Evolutionary conservation across 2,113 vertebrate genomes (phyloP).

Genomic region (Rousettus leschenaultii): DNA sequence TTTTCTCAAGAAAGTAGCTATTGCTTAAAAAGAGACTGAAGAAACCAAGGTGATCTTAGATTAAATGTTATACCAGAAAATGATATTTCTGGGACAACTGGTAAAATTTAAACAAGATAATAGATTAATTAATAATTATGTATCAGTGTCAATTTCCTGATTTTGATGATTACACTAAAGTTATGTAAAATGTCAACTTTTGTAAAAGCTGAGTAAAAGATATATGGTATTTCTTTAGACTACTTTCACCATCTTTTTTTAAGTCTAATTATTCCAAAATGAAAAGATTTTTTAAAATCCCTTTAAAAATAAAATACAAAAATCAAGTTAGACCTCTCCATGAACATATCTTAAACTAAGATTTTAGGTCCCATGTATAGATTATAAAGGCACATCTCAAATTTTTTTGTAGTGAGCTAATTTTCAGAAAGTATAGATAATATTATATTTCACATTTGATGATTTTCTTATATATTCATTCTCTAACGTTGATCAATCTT

Average conservation of each 20-base stretch:
- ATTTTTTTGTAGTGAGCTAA: background rate
- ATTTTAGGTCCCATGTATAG: background rate
- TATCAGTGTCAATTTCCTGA: background rate
- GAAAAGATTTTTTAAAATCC: background rate
- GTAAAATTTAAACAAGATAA: background rate
- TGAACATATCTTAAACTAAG: background rate
- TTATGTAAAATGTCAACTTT: background rate
- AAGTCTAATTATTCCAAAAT: background rate
- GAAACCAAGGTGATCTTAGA: background rate
- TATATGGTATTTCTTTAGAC: background rate
- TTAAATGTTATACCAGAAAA: background rate
- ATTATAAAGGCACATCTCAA: background rate
- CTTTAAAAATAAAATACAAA: background rate
- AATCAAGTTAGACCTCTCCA: background rate
- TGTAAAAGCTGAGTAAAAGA: background rate
- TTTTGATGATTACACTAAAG: background rate
- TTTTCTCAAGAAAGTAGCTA: background rate
- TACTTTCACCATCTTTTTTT: background rate
- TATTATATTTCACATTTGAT: background rate
- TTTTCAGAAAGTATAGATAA: background rate
- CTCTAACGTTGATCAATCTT: background rate
- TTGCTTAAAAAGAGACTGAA: background rate
- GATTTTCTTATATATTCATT: background rate
- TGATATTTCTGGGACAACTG: background rate
- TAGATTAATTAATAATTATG: background rate